Percentiles rank a stretch among this genome's conserved stretches.
These are phyloP conservation scores for Nasonia vitripennis DNA, from an alignment of 1,140 invertebrate species.

Conservation along the genomic window DNA sequence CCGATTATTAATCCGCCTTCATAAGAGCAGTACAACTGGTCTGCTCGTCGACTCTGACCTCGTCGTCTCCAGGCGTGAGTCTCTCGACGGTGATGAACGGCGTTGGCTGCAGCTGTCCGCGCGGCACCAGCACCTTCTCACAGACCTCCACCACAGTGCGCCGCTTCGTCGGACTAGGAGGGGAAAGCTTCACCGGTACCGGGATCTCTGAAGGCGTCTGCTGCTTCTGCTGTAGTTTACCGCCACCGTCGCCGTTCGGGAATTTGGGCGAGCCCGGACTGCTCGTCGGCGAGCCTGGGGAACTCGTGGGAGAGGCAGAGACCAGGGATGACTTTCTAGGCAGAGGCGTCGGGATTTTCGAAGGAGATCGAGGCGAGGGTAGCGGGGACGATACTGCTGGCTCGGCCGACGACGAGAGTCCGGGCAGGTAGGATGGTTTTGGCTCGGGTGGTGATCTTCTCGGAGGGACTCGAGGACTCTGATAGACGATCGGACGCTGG, in stretches of 20 bases:
- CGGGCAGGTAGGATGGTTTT: slow-evolving; percentile 36
- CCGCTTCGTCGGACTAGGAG: slow-evolving; percentile 24
- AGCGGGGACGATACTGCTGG: slow-evolving; percentile 29
- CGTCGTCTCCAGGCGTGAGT: slow-evolving; percentile 55
- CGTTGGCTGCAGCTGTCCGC: slow-evolving; percentile 57
- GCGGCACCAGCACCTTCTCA: slow-evolving; percentile 70
- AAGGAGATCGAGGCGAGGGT: slow-evolving; percentile 58
- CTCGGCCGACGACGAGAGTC: background rate
- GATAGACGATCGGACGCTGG: slow-evolving; percentile 66
- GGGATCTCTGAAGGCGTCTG: slow-evolving; percentile 63
- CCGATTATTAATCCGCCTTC: background rate
- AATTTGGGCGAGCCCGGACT: slow-evolving; percentile 45
- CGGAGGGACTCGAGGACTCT: slow-evolving; percentile 67
- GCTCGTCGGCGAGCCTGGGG: slow-evolving; percentile 48
- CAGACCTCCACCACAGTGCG: slow-evolving; percentile 67
- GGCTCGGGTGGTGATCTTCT: slow-evolving; percentile 61
- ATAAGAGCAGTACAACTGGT: slow-evolving; percentile 57
- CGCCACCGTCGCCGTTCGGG: slow-evolving; percentile 34
- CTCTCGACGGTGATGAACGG: slow-evolving; percentile 68
- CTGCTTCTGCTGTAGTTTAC: slow-evolving; percentile 1
- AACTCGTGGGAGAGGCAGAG: slow-evolving; percentile 45
- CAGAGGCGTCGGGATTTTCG: slow-evolving; percentile 71
- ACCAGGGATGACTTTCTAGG: slow-evolving; percentile 60
- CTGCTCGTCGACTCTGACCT: slow-evolving; percentile 70
- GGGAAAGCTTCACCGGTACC: slow-evolving; percentile 52